A percentile compares a stretch with the other conserved stretches of the same genome.
Conservation (phyloP, 2,797 vertebrate genomes). For the Scleropages formosus region DNA sequence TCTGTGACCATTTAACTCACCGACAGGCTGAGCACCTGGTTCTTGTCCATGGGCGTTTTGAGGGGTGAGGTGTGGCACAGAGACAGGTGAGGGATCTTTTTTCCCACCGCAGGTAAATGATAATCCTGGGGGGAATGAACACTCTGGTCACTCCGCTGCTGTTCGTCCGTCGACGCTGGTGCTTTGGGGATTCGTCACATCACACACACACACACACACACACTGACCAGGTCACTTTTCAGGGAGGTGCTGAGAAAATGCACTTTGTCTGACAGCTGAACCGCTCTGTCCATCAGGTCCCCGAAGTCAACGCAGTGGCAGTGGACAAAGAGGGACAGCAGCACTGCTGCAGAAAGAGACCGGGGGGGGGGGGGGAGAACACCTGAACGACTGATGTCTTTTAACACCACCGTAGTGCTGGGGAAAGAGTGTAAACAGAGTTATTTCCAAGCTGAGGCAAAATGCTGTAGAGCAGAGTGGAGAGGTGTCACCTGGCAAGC, state of each 20-base stretch:
- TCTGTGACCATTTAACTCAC: conserved; percentile 61
- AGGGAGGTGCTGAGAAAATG: conserved; percentile 68
- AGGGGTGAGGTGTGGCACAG: conserved; percentile 85
- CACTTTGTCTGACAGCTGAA: conserved; percentile 67
- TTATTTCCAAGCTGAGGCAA: no score
- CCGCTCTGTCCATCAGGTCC: conserved; percentile 67
- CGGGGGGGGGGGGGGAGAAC: no score
- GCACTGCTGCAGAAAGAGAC: conserved; percentile 28
- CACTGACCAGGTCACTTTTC: conserved; percentile 64
- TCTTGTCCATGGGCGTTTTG: conserved; percentile 80
- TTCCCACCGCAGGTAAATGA: conserved; percentile 58
- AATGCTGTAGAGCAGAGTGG: no score
- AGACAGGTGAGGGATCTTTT: conserved; percentile 58
- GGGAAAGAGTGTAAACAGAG: no score
- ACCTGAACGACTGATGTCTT: no score
- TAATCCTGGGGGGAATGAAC: conserved; percentile 53
- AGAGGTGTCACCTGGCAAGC: no score
- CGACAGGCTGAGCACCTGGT: conserved; percentile 77
- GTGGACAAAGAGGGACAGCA: conserved; percentile 47
- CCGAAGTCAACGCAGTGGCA: conserved; percentile 54
- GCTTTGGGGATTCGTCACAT: no score
- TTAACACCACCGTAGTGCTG: no score
- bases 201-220: background rate
- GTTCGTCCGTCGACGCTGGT: no score
- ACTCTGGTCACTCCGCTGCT: background rate